Conservation (phyloP, 35 echinoderm and acorn worm genomes). For the Apostichopus japonicus region DNA sequence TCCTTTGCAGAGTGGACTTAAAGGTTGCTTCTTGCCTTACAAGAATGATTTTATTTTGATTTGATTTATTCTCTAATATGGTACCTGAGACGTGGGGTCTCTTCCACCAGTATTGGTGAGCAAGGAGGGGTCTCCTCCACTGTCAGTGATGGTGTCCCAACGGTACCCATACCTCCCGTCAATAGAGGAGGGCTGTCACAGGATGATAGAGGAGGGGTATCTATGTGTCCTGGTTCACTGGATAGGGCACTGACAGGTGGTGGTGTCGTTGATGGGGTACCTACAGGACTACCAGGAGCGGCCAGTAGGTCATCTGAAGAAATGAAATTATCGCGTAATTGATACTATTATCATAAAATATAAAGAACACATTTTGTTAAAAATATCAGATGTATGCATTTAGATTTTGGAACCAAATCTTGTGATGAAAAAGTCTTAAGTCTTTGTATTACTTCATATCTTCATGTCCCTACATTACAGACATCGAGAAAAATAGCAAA, state of each 20-base stretch:
- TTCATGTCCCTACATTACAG: too few species aligned
- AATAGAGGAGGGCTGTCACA: constrained; percentile 16
- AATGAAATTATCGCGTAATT: not conserved
- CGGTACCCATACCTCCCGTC: not conserved
- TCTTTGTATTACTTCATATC: too few species aligned
- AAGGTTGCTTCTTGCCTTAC: too few species aligned
- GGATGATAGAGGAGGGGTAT: constrained; percentile 24
- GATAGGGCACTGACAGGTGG: not conserved
- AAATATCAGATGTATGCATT: too few species aligned
- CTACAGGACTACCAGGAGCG: constrained; percentile 46
- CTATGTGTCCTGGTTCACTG: constrained; percentile 5
- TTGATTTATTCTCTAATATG: not conserved
- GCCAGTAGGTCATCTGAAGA: constrained; percentile 30
- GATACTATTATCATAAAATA: too few species aligned
- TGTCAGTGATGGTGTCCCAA: constrained; percentile 38
- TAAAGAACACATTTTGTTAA: too few species aligned
- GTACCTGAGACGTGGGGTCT: constrained; percentile 22
- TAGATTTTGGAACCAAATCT: too few species aligned
- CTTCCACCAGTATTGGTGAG: constrained; percentile 14
- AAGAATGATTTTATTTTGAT: too few species aligned
- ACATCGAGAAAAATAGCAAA: too few species aligned
- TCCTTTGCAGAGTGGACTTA: too few species aligned
- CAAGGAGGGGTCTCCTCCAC: constrained; percentile 20
- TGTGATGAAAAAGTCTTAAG: too few species aligned
- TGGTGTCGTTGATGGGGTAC: constrained; percentile 40